phyloP scores from a whole-genome alignment of 2,113 vertebrate genomes.

The Pteruthius melanotis region DNA sequence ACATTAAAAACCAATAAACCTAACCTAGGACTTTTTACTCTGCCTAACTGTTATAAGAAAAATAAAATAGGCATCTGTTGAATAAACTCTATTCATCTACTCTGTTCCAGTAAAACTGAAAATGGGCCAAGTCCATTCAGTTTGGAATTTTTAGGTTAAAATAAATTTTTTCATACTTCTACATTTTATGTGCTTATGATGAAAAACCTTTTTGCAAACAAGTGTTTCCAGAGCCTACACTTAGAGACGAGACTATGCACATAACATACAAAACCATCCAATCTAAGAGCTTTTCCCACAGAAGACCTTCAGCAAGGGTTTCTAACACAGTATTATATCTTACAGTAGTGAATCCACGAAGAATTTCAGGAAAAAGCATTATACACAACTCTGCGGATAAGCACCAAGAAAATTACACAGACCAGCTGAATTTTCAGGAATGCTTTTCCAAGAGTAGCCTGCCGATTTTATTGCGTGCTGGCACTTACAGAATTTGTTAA shows the following conservation, averaged over 20 bases:
- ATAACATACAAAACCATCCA: rapidly evolving
- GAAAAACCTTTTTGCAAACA: background rate
- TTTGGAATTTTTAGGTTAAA: background rate
- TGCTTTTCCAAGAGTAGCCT: background rate
- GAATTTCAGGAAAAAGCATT: background rate
- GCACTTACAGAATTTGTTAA: background rate
- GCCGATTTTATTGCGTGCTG: rapidly evolving
- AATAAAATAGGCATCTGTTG: background rate
- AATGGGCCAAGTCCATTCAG: background rate
- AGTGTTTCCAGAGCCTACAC: background rate
- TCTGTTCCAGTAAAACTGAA: background rate
- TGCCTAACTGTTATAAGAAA: rapidly evolving
- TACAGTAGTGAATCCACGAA: rapidly evolving
- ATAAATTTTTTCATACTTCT: background rate
- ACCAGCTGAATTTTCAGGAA: background rate
- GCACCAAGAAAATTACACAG: background rate
- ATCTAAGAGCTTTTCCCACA: background rate
- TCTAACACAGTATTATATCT: rapidly evolving
- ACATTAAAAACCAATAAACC: background rate
- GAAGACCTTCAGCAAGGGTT: background rate
- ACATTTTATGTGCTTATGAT: background rate
- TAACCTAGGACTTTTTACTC: background rate
- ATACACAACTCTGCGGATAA: background rate
- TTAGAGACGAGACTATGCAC: background rate
- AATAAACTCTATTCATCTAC: background rate